Evolutionary conservation across 2,888 invertebrate species (phyloP), one percentile per base, ranked within the genome.

Genomic region (Suillia variegata): DNA sequence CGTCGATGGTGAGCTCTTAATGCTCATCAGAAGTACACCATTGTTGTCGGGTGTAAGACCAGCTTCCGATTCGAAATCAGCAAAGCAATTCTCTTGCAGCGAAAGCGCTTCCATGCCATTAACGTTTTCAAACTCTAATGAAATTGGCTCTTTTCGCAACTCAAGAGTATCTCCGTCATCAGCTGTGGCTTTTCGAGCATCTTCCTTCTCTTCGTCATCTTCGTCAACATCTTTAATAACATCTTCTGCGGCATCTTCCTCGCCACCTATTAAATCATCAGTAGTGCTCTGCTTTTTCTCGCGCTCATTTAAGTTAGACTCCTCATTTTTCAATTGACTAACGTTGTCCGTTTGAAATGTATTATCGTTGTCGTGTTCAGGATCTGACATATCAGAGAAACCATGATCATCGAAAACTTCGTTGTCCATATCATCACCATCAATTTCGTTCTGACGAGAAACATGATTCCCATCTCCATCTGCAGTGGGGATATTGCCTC

Each of bases 371-470:
- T 77, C 78, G 48, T 77, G 70, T 59, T 83, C 72, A 70, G 84
- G 69, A 82, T 86, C 83, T 70, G 83, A 82, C 79, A 85, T 81
- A 80, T 85, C 73, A 75, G 84, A 83, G 79, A 84, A 77, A 78
- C 84, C 84, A 79, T 80, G 82, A 73, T 84, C 83, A 70, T 85
- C 84, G 78, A 85, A 84, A 64, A 83, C 80, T 70, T 85, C 81
- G 59, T 80, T 80, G 67, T 86, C 86, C 77, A 85, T 84, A 76
- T 84, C 85, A 73, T 83, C 85, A 74, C 82, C 84, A 73, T 84
- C 84, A 64, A 84, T 81, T 68, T 84, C 85, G 64, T 83, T 82
- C 64, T 64, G 65, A 13, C 64, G 65, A 18, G 54, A 55, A 1
- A 63, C 52, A 12, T 61, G 57, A 33, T 61, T 66, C 10, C 24